These are phyloP conservation scores for Abrostola triplasia DNA, from an alignment of 2,888 invertebrate species.

Conservation along the genomic window DNA sequence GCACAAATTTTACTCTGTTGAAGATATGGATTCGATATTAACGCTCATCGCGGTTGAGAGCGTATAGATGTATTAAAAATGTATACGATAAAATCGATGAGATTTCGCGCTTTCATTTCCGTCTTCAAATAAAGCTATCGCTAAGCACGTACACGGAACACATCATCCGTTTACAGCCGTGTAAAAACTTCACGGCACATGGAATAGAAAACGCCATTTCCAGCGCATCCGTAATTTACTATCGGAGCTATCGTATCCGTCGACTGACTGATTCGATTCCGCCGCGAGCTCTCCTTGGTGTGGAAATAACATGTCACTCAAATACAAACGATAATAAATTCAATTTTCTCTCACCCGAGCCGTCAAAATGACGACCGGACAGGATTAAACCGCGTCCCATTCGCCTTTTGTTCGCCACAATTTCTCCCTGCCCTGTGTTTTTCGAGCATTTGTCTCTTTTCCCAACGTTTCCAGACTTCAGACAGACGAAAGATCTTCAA, in stretches of 20 bases:
- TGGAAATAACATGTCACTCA: conserved; percentile 88
- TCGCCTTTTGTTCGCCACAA: conserved; percentile 84
- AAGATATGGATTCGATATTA: no score
- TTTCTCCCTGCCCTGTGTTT: conserved; percentile 71
- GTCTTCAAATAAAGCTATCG: conserved; percentile 20
- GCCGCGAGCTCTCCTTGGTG: conserved; percentile 77
- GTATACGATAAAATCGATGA: not conserved
- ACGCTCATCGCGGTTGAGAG: not conserved
- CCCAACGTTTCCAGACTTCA: conserved; percentile 56
- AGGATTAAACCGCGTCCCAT: conserved; percentile 84
- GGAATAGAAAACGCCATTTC: conserved; percentile 77
- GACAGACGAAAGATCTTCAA: conserved; percentile 30
- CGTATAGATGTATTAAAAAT: not conserved
- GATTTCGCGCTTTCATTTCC: conserved; percentile 26
- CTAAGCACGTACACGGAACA: conserved; percentile 19
- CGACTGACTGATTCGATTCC: conserved; percentile 84
- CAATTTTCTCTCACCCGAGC: conserved; percentile 82
- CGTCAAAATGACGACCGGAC: conserved; percentile 82
- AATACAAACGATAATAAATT: conserved; percentile 87
- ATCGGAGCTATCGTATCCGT: conserved; percentile 70
- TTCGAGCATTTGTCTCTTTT: conserved; percentile 60
- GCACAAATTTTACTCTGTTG: no score
- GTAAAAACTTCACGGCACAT: conserved; percentile 56
- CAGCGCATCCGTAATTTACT: conserved; percentile 69
- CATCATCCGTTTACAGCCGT: conserved; percentile 40